Base-by-base conservation (phyloP, 2,888 invertebrate species). In the Cataglyphis albicans region DNA sequence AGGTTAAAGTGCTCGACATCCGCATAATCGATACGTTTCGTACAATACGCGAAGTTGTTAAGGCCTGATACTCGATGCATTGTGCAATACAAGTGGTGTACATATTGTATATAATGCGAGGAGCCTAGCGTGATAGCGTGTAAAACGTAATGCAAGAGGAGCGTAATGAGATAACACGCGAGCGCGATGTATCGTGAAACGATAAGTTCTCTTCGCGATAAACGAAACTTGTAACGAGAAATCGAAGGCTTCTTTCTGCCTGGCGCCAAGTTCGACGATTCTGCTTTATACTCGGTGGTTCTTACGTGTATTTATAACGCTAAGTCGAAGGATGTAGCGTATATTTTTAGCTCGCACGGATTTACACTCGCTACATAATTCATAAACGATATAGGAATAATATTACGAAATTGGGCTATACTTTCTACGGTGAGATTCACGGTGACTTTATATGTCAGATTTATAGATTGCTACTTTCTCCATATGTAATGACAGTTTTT, bases 1-100 rank as follows among this genome's bases (percentile, higher is more conserved):
- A 75, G 74, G 83, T 74, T 81, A 63, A 81, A 72, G 81, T 74
- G 73, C 73, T 80, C 78, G 72, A 78, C 73, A 78, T 44, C 44
- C 59, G 72, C 52, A 52, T n/a, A 52, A 52, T 80, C 78, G 78
- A 80, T 73, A 80, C 59, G 25, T 72, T 78, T 78, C 70, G 41
- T 55, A 38, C 55, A 5, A 67, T 55, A 52, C 68, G 55, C 32
- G 32, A 48, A 59, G 57, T 72, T 75, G 35, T 32, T 72, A 70
- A 72, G 44, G 72, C 72, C 44, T n/a, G 7, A 0, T n/a, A 76
- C 38, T 76, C 18, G 78, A 1, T 41, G 32, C 25, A 12, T 32
- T 25, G 25, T 9, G n/a, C 38, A 12, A 61, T 44, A 55, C 5
- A 55, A 55, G 35, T 35, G 9, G 21, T 4, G n/a, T 18, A 4